phyloP scores from a whole-genome alignment of 30 jellyfish, hydroid and myxozoan genomes.

The Mastigias papua region DNA sequence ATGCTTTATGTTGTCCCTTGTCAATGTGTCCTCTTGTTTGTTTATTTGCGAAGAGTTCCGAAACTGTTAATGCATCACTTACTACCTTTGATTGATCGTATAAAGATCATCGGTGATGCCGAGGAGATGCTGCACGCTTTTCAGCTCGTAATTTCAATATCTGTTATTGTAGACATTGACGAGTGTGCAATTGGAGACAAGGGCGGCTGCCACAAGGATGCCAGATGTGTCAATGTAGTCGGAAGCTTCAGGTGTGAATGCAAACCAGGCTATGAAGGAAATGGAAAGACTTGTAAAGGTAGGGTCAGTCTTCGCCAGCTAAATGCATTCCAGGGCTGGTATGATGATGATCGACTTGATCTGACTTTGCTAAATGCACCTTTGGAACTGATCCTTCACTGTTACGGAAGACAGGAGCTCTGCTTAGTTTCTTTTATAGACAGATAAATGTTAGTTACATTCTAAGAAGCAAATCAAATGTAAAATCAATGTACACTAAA shows the following conservation, averaged over 20 bases:
- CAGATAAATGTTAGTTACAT: too few relatives aligned
- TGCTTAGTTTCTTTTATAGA: too few relatives aligned
- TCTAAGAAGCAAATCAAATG: too few relatives aligned
- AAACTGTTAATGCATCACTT: too few relatives aligned
- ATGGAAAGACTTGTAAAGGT: constrained; percentile 84
- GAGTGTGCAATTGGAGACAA: constrained; percentile 81
- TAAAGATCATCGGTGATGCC: neutral
- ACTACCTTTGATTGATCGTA: neutral
- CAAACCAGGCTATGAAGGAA: constrained; percentile 89
- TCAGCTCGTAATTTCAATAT: constrained; percentile 20
- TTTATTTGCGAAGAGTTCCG: too few relatives aligned
- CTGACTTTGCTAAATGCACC: too few relatives aligned
- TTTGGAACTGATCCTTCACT: too few relatives aligned
- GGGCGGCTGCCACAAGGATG: constrained; percentile 96
- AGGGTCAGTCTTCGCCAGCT: neutral
- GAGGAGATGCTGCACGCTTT: constrained; percentile 11
- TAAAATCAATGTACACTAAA: too few relatives aligned
- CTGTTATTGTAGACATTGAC: constrained; percentile 72
- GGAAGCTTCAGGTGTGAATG: constrained; percentile 90
- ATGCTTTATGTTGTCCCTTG: neutral
- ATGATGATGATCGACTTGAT: too few relatives aligned
- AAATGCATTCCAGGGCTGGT: too few relatives aligned
- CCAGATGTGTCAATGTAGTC: constrained; percentile 82
- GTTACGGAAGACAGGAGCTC: too few relatives aligned
- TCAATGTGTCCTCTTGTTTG: neutral